These are phyloP conservation scores for Cynopterus sphinx DNA, from an alignment of 2,797 vertebrate genomes.

Conservation along the genomic window DNA sequence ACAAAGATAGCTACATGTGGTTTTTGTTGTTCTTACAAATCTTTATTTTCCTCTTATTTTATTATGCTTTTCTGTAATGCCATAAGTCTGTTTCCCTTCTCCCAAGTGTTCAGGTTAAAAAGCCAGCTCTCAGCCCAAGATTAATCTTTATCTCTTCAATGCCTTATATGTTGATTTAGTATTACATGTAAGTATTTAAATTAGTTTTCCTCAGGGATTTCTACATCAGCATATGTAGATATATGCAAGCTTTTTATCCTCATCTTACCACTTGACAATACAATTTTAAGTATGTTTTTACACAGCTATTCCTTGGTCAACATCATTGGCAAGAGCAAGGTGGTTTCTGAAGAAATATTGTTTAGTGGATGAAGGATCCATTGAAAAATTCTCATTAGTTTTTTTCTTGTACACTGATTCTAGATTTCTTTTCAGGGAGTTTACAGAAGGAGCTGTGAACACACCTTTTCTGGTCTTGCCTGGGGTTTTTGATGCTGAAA, in stretches of 20 bases:
- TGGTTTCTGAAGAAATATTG: slow-evolving; percentile 83
- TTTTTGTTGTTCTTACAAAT: neutral
- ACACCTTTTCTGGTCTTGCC: slow-evolving; percentile 91
- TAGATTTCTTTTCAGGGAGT: slow-evolving; percentile 95
- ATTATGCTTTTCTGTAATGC: neutral
- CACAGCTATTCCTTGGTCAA: slow-evolving; percentile 87
- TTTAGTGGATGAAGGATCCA: slow-evolving; percentile 82
- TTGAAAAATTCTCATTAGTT: slow-evolving; percentile 79
- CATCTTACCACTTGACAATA: neutral
- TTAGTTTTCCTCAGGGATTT: neutral
- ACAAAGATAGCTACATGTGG: neutral
- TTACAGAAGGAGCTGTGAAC: slow-evolving; percentile 95
- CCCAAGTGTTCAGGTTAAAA: neutral
- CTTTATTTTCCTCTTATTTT: neutral
- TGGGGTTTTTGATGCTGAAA: slow-evolving; percentile 92
- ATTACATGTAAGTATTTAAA: neutral
- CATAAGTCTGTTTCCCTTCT: neutral
- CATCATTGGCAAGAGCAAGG: slow-evolving; percentile 81
- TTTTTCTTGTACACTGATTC: slow-evolving; percentile 86
- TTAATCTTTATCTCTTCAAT: neutral
- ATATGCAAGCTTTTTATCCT: neutral
- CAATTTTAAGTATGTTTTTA: slow-evolving; percentile 74
- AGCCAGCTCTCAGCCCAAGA: neutral
- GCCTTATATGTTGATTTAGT: neutral
- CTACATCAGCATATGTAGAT: neutral